Base-by-base conservation (phyloP, 2,888 invertebrate species). In the Neria commutata region DNA sequence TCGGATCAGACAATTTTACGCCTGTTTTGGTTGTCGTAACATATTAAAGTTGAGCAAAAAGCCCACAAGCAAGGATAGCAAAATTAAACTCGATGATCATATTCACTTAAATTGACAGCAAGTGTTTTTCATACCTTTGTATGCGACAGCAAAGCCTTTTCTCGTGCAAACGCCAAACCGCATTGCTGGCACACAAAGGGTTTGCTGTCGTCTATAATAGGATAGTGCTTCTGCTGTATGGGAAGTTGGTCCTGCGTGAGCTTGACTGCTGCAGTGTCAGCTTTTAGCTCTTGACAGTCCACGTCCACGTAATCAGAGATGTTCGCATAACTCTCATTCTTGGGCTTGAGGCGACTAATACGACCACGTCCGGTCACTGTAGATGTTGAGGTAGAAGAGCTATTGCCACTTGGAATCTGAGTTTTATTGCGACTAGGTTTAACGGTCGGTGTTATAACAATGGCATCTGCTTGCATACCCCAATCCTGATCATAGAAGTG, bases 161-260 rank as follows among this genome's bases (percentile, higher is more conserved):
- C 91, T 52, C 92, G 84, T 0, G 92, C 92, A 81, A 92, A 91
- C 4, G 89, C 89, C 56, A 92, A 86, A 0, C 85, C 91, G 73
- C 90, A 90, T 65, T 87, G 86, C 67, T 89, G 89, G 68, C 93
- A 93, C 1, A 92, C 92, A 73, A 92, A 92, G 1, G 92, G 92
- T 60, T 91, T 88, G 37, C 87, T 84, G 1, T 90, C 88, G 80
- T 91, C 91, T 0, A 85, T 85, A 14, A 88, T 81, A 0, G 87
- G 87, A 79, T 84, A 88, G 11, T 70, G 71, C 14, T 63, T 54
- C 29, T 63, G 54, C 10, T 61, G 51, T 10, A 37, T 60, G 33
- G 3, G 24, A 21, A 17, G 54, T 46, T 6, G 56, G 14, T 66
- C 62, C 55, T 57, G 62, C 26, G 26, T 49, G 6, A 67, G 10